Evolutionary conservation across 1,140 invertebrate genomes (phyloP), one percentile per base, ranked within the genome.

Genomic region (Drosophila baimaii): DNA sequence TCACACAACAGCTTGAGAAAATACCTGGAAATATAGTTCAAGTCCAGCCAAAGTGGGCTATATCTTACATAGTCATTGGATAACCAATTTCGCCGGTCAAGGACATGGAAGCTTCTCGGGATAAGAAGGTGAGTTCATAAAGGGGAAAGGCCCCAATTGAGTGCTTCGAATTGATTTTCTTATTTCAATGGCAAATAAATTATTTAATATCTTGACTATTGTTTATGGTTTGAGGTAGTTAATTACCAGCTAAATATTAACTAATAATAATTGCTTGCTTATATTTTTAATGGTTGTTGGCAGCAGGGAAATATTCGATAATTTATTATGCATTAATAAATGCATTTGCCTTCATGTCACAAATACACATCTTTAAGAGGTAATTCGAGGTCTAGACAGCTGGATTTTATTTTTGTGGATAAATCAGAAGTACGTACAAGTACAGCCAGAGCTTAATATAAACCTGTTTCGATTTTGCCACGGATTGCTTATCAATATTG

Each of bases 41-140:
- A 75, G 72, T 75, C 72, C 72, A 75, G 33, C 12, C 41, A 35
- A 75, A 75, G 31, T 75, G 43, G 72, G 44, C 56, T 75, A 75
- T 47, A 46, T 44, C 39, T 43, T 65, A 31, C 49, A 21, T 27
- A 10, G 66, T 59, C 46, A 72, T 72, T 73, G 55, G 33, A 47
- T 59, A 49, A 72, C 46, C 21, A 61, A 23, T 52, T 72, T 43
- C 13, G 10, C n/a, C 13, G 33, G 71, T 73, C 70, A 73, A 73
- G 70, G 69, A 25, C 70, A 46, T 21, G 19, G 4, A 17, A 25
- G 25, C 39, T 46, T 27, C 47, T 73, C 13, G 44, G 21, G 29
- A 21, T 29, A 29, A n/a, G n/a, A n/a, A n/a, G 15, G 41, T 19
- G 19, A 49, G 21, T 37, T 31, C 3, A 37, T 37, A 25, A 31